Conservation (phyloP, 1,140 invertebrate genomes). For the Brachionus paranguensis region DNA sequence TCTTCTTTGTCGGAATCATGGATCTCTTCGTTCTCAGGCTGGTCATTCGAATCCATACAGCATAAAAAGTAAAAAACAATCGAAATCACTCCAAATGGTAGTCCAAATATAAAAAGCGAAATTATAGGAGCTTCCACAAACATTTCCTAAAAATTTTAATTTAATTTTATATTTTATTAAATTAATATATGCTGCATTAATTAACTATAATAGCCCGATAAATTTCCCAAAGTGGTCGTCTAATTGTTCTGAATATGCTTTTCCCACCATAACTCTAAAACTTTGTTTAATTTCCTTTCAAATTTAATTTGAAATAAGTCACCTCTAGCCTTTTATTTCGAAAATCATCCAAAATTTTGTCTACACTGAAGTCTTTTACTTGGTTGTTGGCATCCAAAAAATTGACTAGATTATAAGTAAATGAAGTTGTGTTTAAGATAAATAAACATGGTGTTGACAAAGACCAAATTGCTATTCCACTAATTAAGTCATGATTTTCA, state of each 20-base stretch:
- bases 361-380: neutral
- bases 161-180: neutral
- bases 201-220: slow-evolving; percentile 3
- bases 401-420: neutral
- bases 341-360: slow-evolving; percentile 11
- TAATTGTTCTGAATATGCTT: neutral
- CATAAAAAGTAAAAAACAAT: slow-evolving; percentile 37
- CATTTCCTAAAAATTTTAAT: slow-evolving; percentile 4
- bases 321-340: neutral
- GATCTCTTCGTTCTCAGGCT: neutral
- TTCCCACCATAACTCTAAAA: neutral
- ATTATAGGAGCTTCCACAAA: slow-evolving; percentile 39
- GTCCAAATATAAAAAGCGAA: slow-evolving; percentile 29
- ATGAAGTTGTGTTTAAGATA: slow-evolving; percentile 10
- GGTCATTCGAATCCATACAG: slow-evolving; percentile 28
- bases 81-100: slow-evolving; percentile 14
- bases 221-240: slow-evolving; percentile 36
- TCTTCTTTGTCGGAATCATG: slow-evolving; percentile 25
- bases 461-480: slow-evolving; percentile 37
- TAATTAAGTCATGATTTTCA: slow-evolving; percentile 19
- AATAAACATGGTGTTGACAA: slow-evolving; percentile 7
- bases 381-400: neutral
- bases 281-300: neutral
- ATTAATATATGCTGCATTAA: no score
- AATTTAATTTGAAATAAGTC: neutral